These are phyloP conservation scores for Coleophora flavipennella DNA, from an alignment of 2,888 invertebrate species.

Conservation along the genomic window DNA sequence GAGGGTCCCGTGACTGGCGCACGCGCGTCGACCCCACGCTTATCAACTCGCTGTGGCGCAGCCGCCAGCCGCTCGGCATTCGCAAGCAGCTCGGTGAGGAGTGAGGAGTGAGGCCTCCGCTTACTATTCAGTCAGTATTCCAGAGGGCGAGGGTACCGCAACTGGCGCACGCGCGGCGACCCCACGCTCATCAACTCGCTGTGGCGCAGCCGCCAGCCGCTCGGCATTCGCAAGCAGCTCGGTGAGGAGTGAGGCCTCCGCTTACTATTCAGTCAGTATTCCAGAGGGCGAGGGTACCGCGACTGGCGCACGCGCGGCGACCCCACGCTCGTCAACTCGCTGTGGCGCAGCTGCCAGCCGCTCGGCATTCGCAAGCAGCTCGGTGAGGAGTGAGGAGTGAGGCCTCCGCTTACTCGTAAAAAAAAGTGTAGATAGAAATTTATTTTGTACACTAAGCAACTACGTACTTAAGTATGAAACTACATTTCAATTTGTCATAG, in stretches of 20 bases:
- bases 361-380: conserved; percentile 78
- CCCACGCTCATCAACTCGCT: conserved; percentile 81
- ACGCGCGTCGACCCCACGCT: conserved; percentile 79
- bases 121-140: conserved; percentile 73
- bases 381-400: too few relatives aligned
- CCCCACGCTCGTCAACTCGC: conserved; percentile 80
- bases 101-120: too few relatives aligned
- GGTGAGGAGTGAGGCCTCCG: too few relatives aligned
- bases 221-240: conserved; percentile 78
- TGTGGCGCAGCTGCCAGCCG: conserved; percentile 82
- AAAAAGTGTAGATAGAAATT: too few relatives aligned
- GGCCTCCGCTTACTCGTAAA: too few relatives aligned
- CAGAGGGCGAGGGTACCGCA: conserved; percentile 77
- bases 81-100: conserved; percentile 77
- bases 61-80: conserved; percentile 81
- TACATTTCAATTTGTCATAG: background rate
- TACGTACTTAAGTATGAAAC: background rate
- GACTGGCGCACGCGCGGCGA: conserved; percentile 81
- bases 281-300: conserved; percentile 76
- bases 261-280: conserved; percentile 73
- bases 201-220: conserved; percentile 82
- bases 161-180: conserved; percentile 80
- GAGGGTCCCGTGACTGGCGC: conserved; percentile 80
- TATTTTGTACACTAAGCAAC: too few relatives aligned
- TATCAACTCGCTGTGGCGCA: conserved; percentile 81